Base-by-base conservation (phyloP, 2,888 invertebrate genomes). In the Habroteleia sp. region DNA sequence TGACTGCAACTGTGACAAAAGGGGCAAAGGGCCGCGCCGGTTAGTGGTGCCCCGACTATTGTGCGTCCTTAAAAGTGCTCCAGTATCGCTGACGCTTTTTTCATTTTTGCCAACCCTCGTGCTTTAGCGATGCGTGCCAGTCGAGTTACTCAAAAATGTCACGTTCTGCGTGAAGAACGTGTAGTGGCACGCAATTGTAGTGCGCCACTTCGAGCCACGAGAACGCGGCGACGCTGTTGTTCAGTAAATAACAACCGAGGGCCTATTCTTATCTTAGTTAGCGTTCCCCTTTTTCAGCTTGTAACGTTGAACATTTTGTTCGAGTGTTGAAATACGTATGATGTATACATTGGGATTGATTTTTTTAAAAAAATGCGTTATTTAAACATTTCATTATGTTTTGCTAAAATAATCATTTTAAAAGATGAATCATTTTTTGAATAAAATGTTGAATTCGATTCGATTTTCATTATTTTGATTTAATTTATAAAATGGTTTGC, bases 211-310 rank as follows among this genome's bases (percentile, higher is more conserved):
- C 29, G 41, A 62, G 46, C 71, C 41, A 65, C 66, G 72, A 77
- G 74, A 58, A 31, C 7, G 33, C 69, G 58, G n/a, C n/a, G n/a
- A n/a, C n/a, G n/a, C n/a, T n/a, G n/a, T n/a, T n/a, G 71, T 77
- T 35, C 37, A 72, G 77, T 80, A 52, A 77, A 78, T 75, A 72
- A 77, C 76, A 76, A 54, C 46, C 44, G 69, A 76, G 72, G 74
- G 74, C 65, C 46, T 13, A 50, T 52, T 35, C 44, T 77, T 48
- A 33, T 56, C 62, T 66, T 60, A 46, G 48, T 42, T 29, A 35
- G 20, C 44, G 10, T 17, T 16, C 8, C 44, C 29, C 50, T 14
- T 41, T 11, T 14, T 29, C 37, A 17, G n/a, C 10, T 27, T n/a
- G n/a, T n/a, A n/a, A n/a, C n/a, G n/a, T n/a, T n/a, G n/a, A n/a